Evolutionary conservation across 1,140 invertebrate genomes (phyloP).

Genomic region (Anoplophora glabripennis): DNA sequence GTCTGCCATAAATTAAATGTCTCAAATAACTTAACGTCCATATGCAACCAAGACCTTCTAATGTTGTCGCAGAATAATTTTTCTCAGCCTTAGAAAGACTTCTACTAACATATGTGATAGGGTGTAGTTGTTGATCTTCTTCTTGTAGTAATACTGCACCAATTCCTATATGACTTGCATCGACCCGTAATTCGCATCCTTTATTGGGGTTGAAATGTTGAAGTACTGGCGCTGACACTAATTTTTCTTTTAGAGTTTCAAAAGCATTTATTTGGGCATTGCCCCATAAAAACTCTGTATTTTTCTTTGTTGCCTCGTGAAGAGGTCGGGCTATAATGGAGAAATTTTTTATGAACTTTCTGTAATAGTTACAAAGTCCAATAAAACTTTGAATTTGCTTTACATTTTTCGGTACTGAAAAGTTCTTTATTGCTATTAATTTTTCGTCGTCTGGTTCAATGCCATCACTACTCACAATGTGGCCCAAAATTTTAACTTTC

Average conservation of each 20-base stretch:
- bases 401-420: too few species aligned
- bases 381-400: conserved; percentile 15
- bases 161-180: conserved; percentile 22
- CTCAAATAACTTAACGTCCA: conserved; percentile 40
- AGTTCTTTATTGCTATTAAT: too few species aligned
- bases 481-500: conserved; percentile 3
- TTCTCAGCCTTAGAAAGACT: conserved; percentile 43
- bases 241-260: conserved; percentile 20
- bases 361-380: conserved; percentile 19
- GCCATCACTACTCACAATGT: conserved; percentile 3
- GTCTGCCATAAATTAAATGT: too few species aligned
- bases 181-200: conserved; percentile 23
- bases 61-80: conserved; percentile 47
- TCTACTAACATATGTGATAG: conserved; percentile 39
- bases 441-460: too few species aligned
- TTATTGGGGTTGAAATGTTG: conserved; percentile 25
- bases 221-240: conserved; percentile 21
- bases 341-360: conserved; percentile 26
- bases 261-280: conserved; percentile 16
- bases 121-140: conserved; percentile 13
- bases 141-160: conserved; percentile 26
- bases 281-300: conserved; percentile 13
- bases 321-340: conserved; percentile 16
- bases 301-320: conserved; percentile 12
- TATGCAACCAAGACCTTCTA: conserved; percentile 49